phyloP scores from a whole-genome alignment of 2,888 invertebrate species.

The Ectemnius lituratus region DNA sequence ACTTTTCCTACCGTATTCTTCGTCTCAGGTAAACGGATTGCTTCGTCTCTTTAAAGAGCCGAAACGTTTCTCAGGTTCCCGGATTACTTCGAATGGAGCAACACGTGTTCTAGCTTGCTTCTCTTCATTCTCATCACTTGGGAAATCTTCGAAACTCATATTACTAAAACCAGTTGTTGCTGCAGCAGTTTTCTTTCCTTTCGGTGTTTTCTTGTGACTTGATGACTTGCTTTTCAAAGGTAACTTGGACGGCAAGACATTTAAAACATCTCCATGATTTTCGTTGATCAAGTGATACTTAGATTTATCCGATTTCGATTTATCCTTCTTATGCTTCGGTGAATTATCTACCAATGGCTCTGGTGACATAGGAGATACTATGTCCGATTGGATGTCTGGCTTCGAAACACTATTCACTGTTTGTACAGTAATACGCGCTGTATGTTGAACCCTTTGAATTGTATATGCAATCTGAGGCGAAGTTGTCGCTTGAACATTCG shows the following conservation, averaged over 20 bases:
- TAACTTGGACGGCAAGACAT: slow-evolving; percentile 48
- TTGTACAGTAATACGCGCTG: slow-evolving; percentile 62
- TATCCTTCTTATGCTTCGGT: slow-evolving; percentile 75
- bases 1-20: slow-evolving; percentile 8
- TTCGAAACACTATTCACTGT: slow-evolving; percentile 65
- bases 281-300: slow-evolving; percentile 80
- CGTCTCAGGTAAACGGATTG: slow-evolving; percentile 78
- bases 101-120: slow-evolving; percentile 73
- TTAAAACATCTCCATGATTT: slow-evolving; percentile 73
- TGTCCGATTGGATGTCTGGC: slow-evolving; percentile 55
- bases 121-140: slow-evolving; percentile 81
- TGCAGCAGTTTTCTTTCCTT: slow-evolving; percentile 61
- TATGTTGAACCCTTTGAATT: slow-evolving; percentile 60
- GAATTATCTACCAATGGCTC: slow-evolving; percentile 70
- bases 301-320: slow-evolving; percentile 77
- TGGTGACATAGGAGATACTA: slow-evolving; percentile 69
- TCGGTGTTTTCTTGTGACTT: slow-evolving; percentile 66
- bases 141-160: slow-evolving; percentile 88
- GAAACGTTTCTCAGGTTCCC: slow-evolving; percentile 76
- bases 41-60: slow-evolving; percentile 78
- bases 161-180: slow-evolving; percentile 83
- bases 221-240: slow-evolving; percentile 68
- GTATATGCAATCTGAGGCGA: slow-evolving; percentile 39
- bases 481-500: not conserved
- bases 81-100: slow-evolving; percentile 83